phyloP scores from a whole-genome alignment of 1,140 invertebrate genomes.

The Asbolus verrucosus region DNA sequence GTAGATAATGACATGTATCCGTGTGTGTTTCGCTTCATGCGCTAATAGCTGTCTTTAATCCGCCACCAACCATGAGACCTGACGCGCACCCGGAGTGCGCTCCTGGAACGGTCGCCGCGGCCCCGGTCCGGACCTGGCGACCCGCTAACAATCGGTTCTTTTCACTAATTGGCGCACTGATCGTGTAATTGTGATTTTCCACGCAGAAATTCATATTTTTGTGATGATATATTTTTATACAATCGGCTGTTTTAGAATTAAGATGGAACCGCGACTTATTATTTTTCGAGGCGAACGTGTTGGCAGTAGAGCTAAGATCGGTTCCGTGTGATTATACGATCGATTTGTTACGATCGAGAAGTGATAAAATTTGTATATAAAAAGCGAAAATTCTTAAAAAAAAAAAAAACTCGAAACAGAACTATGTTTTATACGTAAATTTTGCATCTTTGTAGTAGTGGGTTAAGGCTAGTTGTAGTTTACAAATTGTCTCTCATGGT shows the following conservation, averaged over 20 bases:
- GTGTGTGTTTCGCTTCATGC: slow-evolving; percentile 54
- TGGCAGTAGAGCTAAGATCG: slow-evolving; percentile 37
- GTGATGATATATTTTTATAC: slow-evolving; percentile 63
- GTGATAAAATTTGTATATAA: slow-evolving; percentile 38
- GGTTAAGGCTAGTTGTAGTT: slow-evolving; percentile 46
- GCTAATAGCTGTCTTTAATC: slow-evolving; percentile 53
- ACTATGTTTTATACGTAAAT: slow-evolving; percentile 54
- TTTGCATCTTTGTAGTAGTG: slow-evolving; percentile 53
- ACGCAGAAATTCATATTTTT: slow-evolving; percentile 52
- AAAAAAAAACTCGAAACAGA: slow-evolving; percentile 39
- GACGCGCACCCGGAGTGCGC: too few relatives aligned
- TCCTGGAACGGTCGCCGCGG: too few relatives aligned
- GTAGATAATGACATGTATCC: slow-evolving; percentile 56
- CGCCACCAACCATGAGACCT: slow-evolving; percentile 61
- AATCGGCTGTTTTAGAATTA: slow-evolving; percentile 46
- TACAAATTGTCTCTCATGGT: slow-evolving; percentile 53
- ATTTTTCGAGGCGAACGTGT: slow-evolving; percentile 22
- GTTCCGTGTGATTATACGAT: slow-evolving; percentile 55
- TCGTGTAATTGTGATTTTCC: slow-evolving; percentile 38
- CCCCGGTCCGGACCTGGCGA: too few relatives aligned
- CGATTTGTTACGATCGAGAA: too few relatives aligned
- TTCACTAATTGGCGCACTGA: slow-evolving; percentile 41
- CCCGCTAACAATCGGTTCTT: slow-evolving; percentile 1
- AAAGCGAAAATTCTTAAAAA: slow-evolving; percentile 31
- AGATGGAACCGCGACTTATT: slow-evolving; percentile 37